phyloP scores from a whole-genome alignment of 2,797 vertebrate species.

The Sebastes nivosus region DNA sequence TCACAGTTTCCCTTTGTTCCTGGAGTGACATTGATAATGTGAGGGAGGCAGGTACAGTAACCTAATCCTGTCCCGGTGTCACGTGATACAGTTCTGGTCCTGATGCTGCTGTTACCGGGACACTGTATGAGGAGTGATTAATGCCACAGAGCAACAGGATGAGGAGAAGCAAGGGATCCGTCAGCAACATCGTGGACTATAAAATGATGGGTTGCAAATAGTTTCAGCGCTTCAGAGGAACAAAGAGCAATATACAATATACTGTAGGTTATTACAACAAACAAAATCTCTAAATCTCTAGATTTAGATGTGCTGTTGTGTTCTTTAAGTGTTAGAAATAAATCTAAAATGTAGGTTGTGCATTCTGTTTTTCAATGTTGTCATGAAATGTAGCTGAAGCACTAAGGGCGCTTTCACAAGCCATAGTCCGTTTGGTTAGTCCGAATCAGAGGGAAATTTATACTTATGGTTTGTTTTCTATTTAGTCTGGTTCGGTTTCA shows the following conservation, averaged over 20 bases:
- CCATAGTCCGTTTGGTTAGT: no score
- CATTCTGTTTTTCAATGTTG: background rate
- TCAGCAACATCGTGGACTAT: background rate
- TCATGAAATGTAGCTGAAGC: background rate
- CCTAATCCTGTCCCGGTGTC: slow-evolving; percentile 24
- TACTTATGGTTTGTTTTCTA: no score
- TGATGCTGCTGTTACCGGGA: slow-evolving; percentile 58
- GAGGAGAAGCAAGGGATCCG: background rate
- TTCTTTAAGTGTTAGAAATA: no score
- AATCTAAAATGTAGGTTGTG: background rate
- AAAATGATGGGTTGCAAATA: background rate
- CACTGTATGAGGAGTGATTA: slow-evolving; percentile 7
- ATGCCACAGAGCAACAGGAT: slow-evolving; percentile 17
- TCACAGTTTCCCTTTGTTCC: background rate
- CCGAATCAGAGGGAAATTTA: no score
- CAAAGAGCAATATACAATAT: background rate
- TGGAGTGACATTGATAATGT: slow-evolving; percentile 23
- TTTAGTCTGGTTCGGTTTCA: no score
- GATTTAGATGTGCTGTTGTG: no score
- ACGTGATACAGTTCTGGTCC: slow-evolving; percentile 58
- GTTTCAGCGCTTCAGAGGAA: background rate
- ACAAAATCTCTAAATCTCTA: no score
- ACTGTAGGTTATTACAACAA: no score
- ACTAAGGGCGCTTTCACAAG: background rate
- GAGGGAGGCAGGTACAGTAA: background rate